Evolutionary conservation across 2,113 vertebrate genomes (phyloP), one percentile per base, ranked within the genome.

Genomic region (Prinia subflava): DNA sequence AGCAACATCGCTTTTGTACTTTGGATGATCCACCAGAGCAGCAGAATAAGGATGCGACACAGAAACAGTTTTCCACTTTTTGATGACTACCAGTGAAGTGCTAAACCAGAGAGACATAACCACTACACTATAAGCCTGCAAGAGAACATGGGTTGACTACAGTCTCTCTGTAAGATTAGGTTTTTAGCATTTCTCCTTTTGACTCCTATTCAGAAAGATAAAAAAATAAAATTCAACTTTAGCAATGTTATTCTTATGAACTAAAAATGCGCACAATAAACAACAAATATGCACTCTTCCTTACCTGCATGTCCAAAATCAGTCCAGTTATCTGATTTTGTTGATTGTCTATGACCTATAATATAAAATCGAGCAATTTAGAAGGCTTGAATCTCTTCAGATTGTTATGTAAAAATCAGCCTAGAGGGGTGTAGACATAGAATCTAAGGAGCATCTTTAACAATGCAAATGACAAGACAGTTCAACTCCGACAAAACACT

Each of bases 291-390:
- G 95, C 33, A 73, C 16, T 53, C 35, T 87, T 93, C 53, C 95
- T 98, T 97, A 98, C 97, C 98, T 96, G 97, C 55, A 99, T 97
- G 80, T 99, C 98, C 93, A 97, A 94, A 49, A 97, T 97, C 91
- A 99, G 97, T 67, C 97, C 98, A 73, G 99, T 98, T 70, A 99
- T 99, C 90, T 98, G 98, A 85, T 98, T 98, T 96, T 98, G 98
- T 91, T 99, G 99, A 95, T 97, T 98, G 94, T 98, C 97, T 75
- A 99, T 98, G 91, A 99, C 97, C 99, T 99, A 97, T 94, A 97
- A 95, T 39, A 94, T 39, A 96, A 95, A 95, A 93, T 39, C 4
- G 13, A 93, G 64, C 20, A 20, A 59, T 52, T 92, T 50, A 86
- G 62, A 88, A 89, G 37, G 42, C 15, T 80, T 35, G 10, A 80